Percentiles rank a stretch among this genome's conserved stretches.
phyloP scores from a whole-genome alignment of 2,797 vertebrate species.

The Pipistrellus kuhlii region DNA sequence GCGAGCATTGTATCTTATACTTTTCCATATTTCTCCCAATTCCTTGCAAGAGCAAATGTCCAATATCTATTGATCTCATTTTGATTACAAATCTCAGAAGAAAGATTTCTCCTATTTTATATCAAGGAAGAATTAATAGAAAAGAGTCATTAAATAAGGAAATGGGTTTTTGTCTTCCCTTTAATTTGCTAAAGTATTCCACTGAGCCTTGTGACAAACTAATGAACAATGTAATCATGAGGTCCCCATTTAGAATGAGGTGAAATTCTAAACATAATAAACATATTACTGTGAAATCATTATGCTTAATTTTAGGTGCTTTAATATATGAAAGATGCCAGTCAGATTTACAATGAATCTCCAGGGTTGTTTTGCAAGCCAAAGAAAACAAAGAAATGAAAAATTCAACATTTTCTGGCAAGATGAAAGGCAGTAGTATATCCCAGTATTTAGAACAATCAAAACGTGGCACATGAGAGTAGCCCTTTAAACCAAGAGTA shows the following conservation, averaged over 20 bases:
- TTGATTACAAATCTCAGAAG: slow-evolving; percentile 56
- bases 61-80: slow-evolving; percentile 53
- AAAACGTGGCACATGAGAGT: slow-evolving; percentile 44
- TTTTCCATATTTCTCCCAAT: neutral
- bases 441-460: slow-evolving; percentile 22
- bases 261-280: slow-evolving; percentile 67
- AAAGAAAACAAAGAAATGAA: slow-evolving; percentile 68
- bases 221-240: slow-evolving; percentile 64
- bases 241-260: slow-evolving; percentile 49
- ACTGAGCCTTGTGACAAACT: slow-evolving; percentile 61
- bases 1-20: neutral
- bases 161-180: slow-evolving; percentile 59
- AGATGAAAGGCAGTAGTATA: slow-evolving; percentile 44
- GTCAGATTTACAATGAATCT: slow-evolving; percentile 56
- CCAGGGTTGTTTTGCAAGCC: slow-evolving; percentile 41
- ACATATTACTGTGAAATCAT: slow-evolving; percentile 64
- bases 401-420: slow-evolving; percentile 50
- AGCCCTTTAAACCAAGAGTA: slow-evolving; percentile 40
- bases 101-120: slow-evolving; percentile 41
- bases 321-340: slow-evolving; percentile 23
- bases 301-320: slow-evolving; percentile 57
- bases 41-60: neutral
- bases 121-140: slow-evolving; percentile 45
- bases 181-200: slow-evolving; percentile 63
- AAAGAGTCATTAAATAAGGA: slow-evolving; percentile 68